Evolutionary conservation across 2,888 invertebrate species (phyloP), one percentile per base, ranked within the genome.

Genomic region (Drosophila nigritarsus): DNA sequence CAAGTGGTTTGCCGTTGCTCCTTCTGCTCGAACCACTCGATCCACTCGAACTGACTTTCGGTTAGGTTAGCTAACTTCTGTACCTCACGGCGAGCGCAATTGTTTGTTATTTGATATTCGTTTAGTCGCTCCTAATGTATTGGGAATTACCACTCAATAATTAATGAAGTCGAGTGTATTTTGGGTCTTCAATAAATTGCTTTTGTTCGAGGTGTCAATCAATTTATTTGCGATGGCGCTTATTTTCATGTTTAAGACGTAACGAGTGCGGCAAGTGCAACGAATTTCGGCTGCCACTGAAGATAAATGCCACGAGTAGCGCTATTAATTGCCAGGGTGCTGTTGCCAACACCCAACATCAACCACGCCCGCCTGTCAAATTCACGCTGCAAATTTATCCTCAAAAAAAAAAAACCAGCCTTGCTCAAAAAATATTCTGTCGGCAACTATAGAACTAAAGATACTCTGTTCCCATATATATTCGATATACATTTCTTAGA

Each of bases 321-420:
- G 36, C 34, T 55, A 80, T 60, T 67, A 75, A 75, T 78, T 78
- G 64, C 24, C 60, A 11, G 30, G 55, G 45, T 45, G 34, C 42
- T 32, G 53, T 53, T 65, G 62, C 61, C 42, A 34, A 49, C 56
- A 40, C 24, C 48, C 62, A 51, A 40, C 48, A 45, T 42, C 9
- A 5, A 8, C 59, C 61, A 56, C 34, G 30, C 20, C 20, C 65
- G 62, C 73, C 79, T 67, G 24, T 24, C 45, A 65, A 72, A 66
- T 68, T 71, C 49, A 55, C 64, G 40, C 34, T 49, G 62, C 55
- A 69, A 60, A 74, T 74, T 71, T 71, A 74, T 70, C 55, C 55
- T 51, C 49, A 36, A 18, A 36, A 49, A 40, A 24, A n/a, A 42
- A 49, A 24, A 27, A 64, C 40, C 1, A 9, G n/a, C 6, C 30